Base-by-base conservation (phyloP, 2,797 vertebrate genomes). In the Pipistrellus pygmaeus region DNA sequence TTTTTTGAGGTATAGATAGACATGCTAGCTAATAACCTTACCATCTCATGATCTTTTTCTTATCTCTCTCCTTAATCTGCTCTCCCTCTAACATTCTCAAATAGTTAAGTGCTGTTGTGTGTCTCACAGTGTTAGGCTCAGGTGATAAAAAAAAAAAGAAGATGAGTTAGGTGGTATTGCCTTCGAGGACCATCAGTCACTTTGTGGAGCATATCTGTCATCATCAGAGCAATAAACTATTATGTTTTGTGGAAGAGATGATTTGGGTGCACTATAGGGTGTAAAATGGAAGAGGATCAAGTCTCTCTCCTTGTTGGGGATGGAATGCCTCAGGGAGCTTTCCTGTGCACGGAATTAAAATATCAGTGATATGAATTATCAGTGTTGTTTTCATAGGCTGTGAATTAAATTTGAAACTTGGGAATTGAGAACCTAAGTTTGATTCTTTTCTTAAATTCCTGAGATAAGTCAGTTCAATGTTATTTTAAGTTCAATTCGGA, bases 391-490 rank as follows among this genome's bases (percentile, higher is more conserved):
- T 84, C 53, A 20, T 60, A 55, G 55, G 25, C 48, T 81, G 35
- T 77, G 35, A 90, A 90, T 81, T 72, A 69, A 66, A 55, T 68
- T 68, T 9, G 57, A 77, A 84, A 32, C 41, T 87, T 62, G 68
- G 32, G 15, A 57, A 55, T 10, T 86, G 18, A 48, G 48, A 82
- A 13, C 53, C 51, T 55, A 8, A 86, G 27, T 91, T 72, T 76
- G 21, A 27, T n/a, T 66, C 11, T 87, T 15, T 85, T 92, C 68
- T n/a, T 90, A 41, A 88, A 69, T 93, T 85, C n/a, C 41, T 25
- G 55, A 89, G 82, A 48, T 21, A 57, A 57, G 35, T 57, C 75
- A 71, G 14, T 64, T 21, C 21, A 73, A 27, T 93, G 93, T 83
- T 9, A 53, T 81, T 91, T 89, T 86, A 73, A 78, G 25, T 60